Conservation (phyloP, 1,140 invertebrate species). For the Batillaria attramentaria region DNA sequence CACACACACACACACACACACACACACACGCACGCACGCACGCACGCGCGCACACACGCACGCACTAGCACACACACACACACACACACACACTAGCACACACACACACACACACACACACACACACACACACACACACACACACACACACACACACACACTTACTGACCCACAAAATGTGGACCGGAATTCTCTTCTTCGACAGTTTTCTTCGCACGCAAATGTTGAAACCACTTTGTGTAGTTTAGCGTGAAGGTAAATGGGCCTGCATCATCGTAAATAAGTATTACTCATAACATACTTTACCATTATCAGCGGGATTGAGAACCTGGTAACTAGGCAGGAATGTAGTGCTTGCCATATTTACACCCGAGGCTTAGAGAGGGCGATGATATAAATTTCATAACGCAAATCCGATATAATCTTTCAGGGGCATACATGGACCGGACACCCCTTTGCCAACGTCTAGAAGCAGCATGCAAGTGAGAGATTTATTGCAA, state of each 20-base stretch:
- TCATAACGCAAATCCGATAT: conserved; percentile 21
- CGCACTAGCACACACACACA: not conserved
- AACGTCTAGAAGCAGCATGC: conserved; percentile 11
- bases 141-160: not conserved
- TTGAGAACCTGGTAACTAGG: not conserved
- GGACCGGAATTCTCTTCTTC: too few relatives aligned
- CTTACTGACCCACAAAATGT: not conserved
- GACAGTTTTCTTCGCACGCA: too few relatives aligned
- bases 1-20: conserved; percentile 15
- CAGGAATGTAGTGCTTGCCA: not conserved
- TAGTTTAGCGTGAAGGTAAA: too few relatives aligned
- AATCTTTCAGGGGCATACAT: not conserved
- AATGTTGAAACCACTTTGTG: too few relatives aligned
- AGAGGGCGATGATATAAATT: conserved; percentile 20
- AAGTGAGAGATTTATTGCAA: conserved; percentile 19
- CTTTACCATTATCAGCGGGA: not conserved
- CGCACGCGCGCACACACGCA: not conserved
- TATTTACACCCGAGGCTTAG: conserved; percentile 8
- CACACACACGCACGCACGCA: not conserved
- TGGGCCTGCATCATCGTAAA: not conserved
- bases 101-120: conserved; percentile 13
- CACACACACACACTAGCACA: conserved; percentile 6
- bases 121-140: not conserved
- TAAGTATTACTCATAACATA: conserved; percentile 5
- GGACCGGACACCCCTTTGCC: conserved; percentile 13